Evolutionary conservation across 2,797 vertebrate genomes (phyloP), one percentile per base, ranked within the genome.

Genomic region (Rhynchotus rufescens): DNA sequence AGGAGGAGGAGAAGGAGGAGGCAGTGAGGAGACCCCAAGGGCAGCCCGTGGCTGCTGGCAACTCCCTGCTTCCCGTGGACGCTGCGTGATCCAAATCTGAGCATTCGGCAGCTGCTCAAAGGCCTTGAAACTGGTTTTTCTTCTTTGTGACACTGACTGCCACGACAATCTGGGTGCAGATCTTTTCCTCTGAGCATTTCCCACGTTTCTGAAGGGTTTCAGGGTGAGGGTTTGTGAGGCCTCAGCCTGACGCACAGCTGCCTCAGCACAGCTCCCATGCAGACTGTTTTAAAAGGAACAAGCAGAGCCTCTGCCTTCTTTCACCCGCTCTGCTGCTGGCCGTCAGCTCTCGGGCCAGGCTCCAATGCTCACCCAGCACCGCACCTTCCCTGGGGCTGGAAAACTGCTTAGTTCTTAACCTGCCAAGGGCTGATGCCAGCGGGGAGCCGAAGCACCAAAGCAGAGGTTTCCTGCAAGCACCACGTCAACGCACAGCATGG

Each of bases 401-500:
- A 82, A 90, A 90, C 28, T 0, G 54, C 57, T 34, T 12, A 56
- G 9, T 16, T 68, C 40, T 57, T 23, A 9, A 4, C 32, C 12
- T n/a, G 30, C 17, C 20, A 40, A 57, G 62, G 79, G 59, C 66
- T 80, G 73, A 66, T 20, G 51, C 10, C 79, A 49, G 69, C 44
- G 26, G 51, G 30, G 65, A 75, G 76, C 22, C 56, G 38, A 45
- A 42, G 71, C 12, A 6, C 8, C 44, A 10, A 52, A 10, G 23
- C 20, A 72, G 77, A 79, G 61, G 61, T 5, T 75, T 2, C 44
- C 19, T 9, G 11, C 17, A 23, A 49, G 47, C 47, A 17, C 2
- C 30, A 1, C 0, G 26, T 57, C 21, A 56, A 65, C 72, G 36
- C 38, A 0, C 64, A 0, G 30, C 2, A 40, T n/a, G 9, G 0